A percentile compares a stretch with the other conserved stretches of the same genome.
Conservation (phyloP, 2,113 vertebrate genomes). For the Electrona antarctica region DNA sequence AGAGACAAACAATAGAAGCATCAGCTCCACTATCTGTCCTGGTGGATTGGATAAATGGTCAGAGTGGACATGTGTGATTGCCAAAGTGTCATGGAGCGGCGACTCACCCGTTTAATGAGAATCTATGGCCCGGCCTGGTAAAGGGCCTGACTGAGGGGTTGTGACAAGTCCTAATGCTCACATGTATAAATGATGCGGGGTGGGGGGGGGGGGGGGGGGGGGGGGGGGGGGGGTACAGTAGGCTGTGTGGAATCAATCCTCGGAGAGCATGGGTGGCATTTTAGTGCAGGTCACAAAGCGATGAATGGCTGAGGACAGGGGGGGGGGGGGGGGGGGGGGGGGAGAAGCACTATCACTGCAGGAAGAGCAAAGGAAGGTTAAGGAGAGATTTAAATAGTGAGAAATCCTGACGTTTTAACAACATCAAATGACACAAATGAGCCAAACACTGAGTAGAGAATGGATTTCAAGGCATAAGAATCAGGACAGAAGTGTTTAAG, state of each 20-base stretch:
- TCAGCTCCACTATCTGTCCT: conserved; percentile 41
- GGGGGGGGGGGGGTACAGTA: conserved; percentile 22
- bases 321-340: neutral
- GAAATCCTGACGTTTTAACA: neutral
- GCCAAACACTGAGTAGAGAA: neutral
- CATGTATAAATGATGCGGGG: conserved; percentile 72
- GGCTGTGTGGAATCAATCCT: conserved; percentile 51
- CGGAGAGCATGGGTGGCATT: conserved; percentile 35
- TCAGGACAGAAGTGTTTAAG: conserved; percentile 4
- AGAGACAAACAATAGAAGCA: conserved; percentile 34
- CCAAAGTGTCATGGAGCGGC: conserved; percentile 65
- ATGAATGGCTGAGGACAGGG: conserved; percentile 27
- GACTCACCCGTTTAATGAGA: conserved; percentile 77
- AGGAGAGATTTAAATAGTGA: neutral
- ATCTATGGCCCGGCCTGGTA: conserved; percentile 73
- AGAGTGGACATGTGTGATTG: conserved; percentile 66
- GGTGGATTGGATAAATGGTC: conserved; percentile 61
- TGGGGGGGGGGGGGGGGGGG: conserved; percentile 1
- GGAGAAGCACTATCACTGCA: neutral
- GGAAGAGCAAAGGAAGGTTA: neutral
- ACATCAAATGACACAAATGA: neutral
- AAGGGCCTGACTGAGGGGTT: conserved; percentile 69
- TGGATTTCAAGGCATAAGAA: conserved; percentile 20
- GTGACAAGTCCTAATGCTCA: conserved; percentile 76
- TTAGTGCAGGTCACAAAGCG: conserved; percentile 24